A percentile compares a stretch with the other conserved stretches of the same genome.
Conservation (phyloP, 2,888 invertebrate species). For the Cryptops parisi region DNA sequence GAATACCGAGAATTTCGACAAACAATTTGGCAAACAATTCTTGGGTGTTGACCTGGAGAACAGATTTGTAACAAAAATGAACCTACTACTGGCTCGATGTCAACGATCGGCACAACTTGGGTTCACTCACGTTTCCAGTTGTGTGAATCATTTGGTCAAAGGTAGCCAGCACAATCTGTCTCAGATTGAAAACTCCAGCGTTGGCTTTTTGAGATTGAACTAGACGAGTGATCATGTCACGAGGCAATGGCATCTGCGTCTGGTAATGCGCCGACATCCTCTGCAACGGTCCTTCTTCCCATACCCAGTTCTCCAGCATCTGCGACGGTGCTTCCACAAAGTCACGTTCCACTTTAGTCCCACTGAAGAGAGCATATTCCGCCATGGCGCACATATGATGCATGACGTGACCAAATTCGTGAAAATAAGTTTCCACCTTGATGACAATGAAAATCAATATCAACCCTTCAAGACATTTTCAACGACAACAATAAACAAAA, state of each 20-base stretch:
- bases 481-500: no score
- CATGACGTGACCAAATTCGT: conserved; percentile 42
- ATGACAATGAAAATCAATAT: conserved; percentile 10
- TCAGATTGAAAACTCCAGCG: conserved; percentile 35
- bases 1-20: conserved; percentile 32
- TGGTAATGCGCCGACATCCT: conserved; percentile 36
- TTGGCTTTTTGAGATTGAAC: conserved; percentile 34
- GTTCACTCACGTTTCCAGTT: conserved; percentile 17
- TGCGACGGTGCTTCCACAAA: conserved; percentile 40
- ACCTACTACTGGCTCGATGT: neutral
- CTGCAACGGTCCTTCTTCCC: conserved; percentile 35
- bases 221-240: conserved; percentile 32
- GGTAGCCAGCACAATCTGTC: conserved; percentile 35
- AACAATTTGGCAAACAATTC: conserved; percentile 27
- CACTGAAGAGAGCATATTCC: conserved; percentile 34
- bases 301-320: conserved; percentile 41
- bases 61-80: neutral
- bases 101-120: no score
- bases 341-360: conserved; percentile 36
- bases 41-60: conserved; percentile 31
- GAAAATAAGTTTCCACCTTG: conserved; percentile 38
- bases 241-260: conserved; percentile 30
- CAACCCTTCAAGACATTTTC: neutral
- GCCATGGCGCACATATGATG: conserved; percentile 36
- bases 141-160: conserved; percentile 38